These are phyloP conservation scores for Sciurus niger DNA, from an alignment of 2,113 vertebrate species.

Conservation along the genomic window DNA sequence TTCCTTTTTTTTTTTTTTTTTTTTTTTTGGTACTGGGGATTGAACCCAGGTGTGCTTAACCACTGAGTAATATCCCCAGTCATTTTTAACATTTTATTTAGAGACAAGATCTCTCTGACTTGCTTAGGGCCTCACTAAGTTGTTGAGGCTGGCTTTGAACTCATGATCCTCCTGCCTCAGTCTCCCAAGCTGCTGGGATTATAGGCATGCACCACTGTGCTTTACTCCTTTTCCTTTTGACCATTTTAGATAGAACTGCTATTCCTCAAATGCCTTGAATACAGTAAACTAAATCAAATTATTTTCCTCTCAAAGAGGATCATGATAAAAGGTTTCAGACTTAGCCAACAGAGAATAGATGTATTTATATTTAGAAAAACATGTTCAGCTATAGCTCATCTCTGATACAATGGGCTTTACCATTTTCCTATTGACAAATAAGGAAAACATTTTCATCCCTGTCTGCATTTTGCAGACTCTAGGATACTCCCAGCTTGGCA, in stretches of 20 bases:
- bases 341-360: background rate
- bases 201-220: too few relatives aligned
- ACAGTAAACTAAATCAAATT: background rate
- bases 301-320: background rate
- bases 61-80: too few relatives aligned
- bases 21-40: too few relatives aligned
- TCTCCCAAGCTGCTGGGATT: too few relatives aligned
- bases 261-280: background rate
- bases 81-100: too few relatives aligned
- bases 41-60: too few relatives aligned
- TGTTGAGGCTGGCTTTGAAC: too few relatives aligned
- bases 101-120: too few relatives aligned
- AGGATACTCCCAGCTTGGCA: background rate
- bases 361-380: conserved; percentile 2
- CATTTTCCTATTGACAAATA: background rate
- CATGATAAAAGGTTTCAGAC: background rate
- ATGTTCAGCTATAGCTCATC: background rate
- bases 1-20: background rate
- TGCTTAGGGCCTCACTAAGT: too few relatives aligned
- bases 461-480: background rate
- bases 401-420: background rate
- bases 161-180: too few relatives aligned
- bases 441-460: background rate
- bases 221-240: background rate
- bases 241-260: background rate